phyloP scores from a whole-genome alignment of 2,113 vertebrate genomes.

The Cyphomyrus plagiostoma region DNA sequence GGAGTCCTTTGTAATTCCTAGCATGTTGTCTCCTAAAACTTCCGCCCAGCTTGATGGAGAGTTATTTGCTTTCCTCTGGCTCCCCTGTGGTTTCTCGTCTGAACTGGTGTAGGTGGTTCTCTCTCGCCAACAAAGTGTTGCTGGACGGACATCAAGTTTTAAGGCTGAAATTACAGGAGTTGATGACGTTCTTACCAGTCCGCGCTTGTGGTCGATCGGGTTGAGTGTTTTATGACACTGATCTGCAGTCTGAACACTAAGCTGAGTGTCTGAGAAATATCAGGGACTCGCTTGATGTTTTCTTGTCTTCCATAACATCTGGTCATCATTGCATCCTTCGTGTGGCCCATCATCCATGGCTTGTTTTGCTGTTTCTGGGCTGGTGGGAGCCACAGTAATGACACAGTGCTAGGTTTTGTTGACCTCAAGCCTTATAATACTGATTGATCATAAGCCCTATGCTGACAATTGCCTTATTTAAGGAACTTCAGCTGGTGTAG shows the following conservation, averaged over 20 bases:
- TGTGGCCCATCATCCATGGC: background rate
- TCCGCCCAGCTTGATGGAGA: background rate
- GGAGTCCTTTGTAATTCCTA: background rate
- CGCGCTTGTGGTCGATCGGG: background rate
- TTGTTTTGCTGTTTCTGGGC: background rate
- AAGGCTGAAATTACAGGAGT: background rate
- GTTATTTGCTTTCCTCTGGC: background rate
- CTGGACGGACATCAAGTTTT: conserved; percentile 7
- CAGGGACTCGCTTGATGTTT: background rate
- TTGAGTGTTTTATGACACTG: background rate
- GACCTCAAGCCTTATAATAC: background rate
- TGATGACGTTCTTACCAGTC: background rate
- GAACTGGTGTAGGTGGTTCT: background rate
- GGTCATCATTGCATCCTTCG: background rate
- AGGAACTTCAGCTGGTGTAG: background rate
- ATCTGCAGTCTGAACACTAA: background rate
- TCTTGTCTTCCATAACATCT: background rate
- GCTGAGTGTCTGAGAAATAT: background rate
- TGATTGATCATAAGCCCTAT: background rate
- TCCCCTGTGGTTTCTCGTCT: background rate
- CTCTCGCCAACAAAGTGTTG: background rate
- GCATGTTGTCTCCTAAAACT: background rate
- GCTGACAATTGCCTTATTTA: background rate
- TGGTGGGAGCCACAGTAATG: background rate
- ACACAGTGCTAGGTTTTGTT: background rate